Evolutionary conservation across 2,797 vertebrate genomes (phyloP).

Genomic region (Bradypus variegatus): DNA sequence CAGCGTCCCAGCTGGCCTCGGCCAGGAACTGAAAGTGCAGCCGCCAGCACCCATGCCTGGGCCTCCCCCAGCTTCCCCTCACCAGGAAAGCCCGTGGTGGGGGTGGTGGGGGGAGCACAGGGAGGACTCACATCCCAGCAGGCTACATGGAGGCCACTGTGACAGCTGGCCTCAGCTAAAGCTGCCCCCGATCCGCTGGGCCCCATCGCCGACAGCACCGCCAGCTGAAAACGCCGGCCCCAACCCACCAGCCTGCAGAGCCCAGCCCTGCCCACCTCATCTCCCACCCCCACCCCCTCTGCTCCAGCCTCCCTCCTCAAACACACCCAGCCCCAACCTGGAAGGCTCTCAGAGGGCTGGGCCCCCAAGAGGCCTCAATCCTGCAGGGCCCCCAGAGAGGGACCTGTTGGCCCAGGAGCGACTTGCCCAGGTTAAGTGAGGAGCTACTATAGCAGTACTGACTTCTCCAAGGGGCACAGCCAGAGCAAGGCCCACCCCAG

Average conservation of each 20-base stretch:
- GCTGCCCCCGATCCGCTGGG: neutral
- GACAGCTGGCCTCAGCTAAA: neutral
- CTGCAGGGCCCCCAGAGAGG: neutral
- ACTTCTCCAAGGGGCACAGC: neutral
- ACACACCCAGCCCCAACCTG: neutral
- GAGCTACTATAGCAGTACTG: neutral
- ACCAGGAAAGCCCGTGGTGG: neutral
- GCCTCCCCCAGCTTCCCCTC: neutral
- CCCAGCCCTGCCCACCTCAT: neutral
- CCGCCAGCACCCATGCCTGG: neutral
- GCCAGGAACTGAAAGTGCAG: constrained; percentile 42
- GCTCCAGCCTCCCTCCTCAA: neutral
- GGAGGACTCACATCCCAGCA: neutral
- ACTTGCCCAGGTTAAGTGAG: neutral
- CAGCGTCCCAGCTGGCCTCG: neutral
- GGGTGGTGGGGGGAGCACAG: neutral
- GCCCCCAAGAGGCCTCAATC: neutral
- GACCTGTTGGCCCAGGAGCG: neutral
- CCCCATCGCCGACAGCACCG: neutral
- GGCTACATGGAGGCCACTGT: neutral
- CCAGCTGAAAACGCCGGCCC: neutral
- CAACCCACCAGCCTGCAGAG: neutral
- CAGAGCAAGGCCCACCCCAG: neutral
- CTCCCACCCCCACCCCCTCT: neutral
- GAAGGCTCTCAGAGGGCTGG: neutral